phyloP scores from a whole-genome alignment of 2,113 vertebrate genomes.

The Rhynchomys soricoides region DNA sequence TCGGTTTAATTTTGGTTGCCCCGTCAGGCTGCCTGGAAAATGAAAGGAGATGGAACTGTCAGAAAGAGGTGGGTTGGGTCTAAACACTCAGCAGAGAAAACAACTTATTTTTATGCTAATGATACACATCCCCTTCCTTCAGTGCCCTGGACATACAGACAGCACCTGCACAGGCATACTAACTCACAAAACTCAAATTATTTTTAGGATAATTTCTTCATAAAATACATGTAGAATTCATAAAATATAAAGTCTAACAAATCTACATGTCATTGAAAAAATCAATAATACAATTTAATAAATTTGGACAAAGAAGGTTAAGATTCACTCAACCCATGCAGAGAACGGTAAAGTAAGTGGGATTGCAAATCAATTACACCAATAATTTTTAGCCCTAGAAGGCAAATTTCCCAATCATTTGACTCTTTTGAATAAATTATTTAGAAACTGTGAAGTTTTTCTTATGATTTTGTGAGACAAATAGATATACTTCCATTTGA shows the following conservation, averaged over 20 bases:
- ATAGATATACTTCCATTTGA: neutral
- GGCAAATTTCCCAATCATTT: neutral
- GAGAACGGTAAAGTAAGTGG: neutral
- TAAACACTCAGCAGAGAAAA: slow-evolving; percentile 3
- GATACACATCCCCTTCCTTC: neutral
- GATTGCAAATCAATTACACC: slow-evolving; percentile 15
- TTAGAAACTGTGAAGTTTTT: slow-evolving; percentile 39
- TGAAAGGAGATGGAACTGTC: slow-evolving; percentile 43
- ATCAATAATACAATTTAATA: neutral
- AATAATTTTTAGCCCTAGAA: slow-evolving; percentile 44
- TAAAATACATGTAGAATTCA: neutral
- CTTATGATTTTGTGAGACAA: slow-evolving; percentile 40
- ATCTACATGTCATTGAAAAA: neutral
- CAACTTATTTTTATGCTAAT: slow-evolving; percentile 47
- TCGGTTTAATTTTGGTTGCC: slow-evolving; percentile 67
- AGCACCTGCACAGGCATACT: neutral
- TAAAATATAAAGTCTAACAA: neutral
- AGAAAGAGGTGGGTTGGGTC: slow-evolving; percentile 57
- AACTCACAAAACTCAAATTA: neutral
- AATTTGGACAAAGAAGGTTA: neutral
- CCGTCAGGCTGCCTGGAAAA: slow-evolving; percentile 61
- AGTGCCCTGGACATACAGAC: neutral
- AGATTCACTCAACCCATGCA: neutral
- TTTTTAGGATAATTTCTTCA: slow-evolving; percentile 16
- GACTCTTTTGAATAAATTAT: slow-evolving; percentile 50